Evolutionary conservation across 2,888 invertebrate genomes (phyloP), one percentile per base, ranked within the genome.

Genomic region (Eurois occulta): DNA sequence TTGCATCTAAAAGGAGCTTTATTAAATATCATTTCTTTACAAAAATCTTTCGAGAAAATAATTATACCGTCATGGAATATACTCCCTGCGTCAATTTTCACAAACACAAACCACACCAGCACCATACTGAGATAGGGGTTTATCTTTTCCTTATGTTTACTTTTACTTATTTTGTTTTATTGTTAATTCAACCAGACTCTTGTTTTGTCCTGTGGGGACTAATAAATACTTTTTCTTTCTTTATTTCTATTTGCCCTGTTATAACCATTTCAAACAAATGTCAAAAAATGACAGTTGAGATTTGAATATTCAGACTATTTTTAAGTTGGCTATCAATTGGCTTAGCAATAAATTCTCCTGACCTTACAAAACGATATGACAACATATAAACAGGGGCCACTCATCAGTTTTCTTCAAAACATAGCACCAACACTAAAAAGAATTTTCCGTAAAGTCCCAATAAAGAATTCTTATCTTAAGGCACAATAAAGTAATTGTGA

Each of bases 401-500:
- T 35, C 32, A 35, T 35, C 32, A 5, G 21, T 35, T 60, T 21
- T 60, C 21, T 28, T 28, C 28, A 28, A 58, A 32, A 21, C 2
- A 60, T 2, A n/a, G 65, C 65, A 41, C n/a, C 16, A 41, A 18
- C 13, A 55, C 32, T 38, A n/a, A 72, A 76, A 73, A 66, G 41
- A 41, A 71, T 64, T 75, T 74, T 48, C 21, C 32, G 13, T 10
- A 43, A 72, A 70, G 74, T 73, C 64, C 76, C 66, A 76, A 43
- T 77, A 76, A 78, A 81, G 65, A 81, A 78, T 72, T 84, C 74
- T 83, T 86, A 86, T 83, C 84, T 72, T 28, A 41, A 60, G 67
- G n/a, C 52, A 79, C 83, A 87, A 84, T 87, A 78, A 88, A 89
- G 74, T 78, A 86, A 88, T 81, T 86, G 72, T 79, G 67, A 77